Conservation (phyloP, 2,113 vertebrate species). For the Bubo scandiacus region DNA sequence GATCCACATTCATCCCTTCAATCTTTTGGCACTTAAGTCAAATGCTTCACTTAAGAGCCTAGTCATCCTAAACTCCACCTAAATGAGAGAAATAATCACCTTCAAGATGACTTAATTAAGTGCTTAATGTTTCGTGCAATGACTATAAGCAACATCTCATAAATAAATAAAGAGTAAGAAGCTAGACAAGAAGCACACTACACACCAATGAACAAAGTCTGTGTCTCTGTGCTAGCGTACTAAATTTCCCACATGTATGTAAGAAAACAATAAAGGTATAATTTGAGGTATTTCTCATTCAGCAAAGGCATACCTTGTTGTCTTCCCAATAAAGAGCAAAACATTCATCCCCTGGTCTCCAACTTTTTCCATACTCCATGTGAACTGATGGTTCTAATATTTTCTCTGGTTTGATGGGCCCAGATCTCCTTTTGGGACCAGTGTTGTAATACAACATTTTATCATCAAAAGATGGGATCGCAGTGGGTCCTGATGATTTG, state of each 20-base stretch:
- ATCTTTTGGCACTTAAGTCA: background rate
- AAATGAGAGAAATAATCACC: background rate
- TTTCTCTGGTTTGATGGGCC: conserved; percentile 86
- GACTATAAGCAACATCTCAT: background rate
- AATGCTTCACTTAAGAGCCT: background rate
- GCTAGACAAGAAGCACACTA: background rate
- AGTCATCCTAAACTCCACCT: background rate
- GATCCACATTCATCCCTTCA: background rate
- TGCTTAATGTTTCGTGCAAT: background rate
- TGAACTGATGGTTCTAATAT: conserved; percentile 79
- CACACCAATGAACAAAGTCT: background rate
- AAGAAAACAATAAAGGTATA: background rate
- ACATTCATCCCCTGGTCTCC: conserved; percentile 95
- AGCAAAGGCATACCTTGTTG: conserved; percentile 85
- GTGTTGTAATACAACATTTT: conserved; percentile 80
- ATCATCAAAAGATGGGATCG: conserved; percentile 70
- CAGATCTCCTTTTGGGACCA: conserved; percentile 84
- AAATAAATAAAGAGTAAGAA: background rate
- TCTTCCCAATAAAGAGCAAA: conserved; percentile 98
- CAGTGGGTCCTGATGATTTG: conserved; percentile 76
- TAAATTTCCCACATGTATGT: fast-evolving
- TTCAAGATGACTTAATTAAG: background rate
- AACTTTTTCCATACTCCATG: conserved; percentile 75
- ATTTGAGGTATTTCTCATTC: background rate
- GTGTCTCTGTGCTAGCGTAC: fast-evolving